These are phyloP conservation scores for Crotalus horridus DNA, from an alignment of 2,113 vertebrate species.

Conservation along the genomic window DNA sequence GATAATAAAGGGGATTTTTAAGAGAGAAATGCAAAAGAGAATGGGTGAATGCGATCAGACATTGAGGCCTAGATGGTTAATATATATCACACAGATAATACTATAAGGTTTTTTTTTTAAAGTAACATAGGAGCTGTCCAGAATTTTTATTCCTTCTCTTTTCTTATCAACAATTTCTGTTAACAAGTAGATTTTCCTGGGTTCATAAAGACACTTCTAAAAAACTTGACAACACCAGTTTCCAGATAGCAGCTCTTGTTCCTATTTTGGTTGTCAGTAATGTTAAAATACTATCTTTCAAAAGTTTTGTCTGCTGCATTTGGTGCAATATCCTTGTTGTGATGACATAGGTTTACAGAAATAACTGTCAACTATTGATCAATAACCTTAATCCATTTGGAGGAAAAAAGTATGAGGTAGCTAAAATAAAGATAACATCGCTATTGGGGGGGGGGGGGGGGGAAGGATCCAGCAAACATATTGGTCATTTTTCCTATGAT, in stretches of 20 bases:
- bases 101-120: no score
- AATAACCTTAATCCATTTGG: neutral
- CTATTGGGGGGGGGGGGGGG: neutral
- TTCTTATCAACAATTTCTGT: neutral
- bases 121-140: neutral
- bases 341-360: neutral
- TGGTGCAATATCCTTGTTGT: neutral
- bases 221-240: neutral
- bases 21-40: neutral
- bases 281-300: neutral
- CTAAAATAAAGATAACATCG: neutral
- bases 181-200: neutral
- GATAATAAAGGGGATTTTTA: no score
- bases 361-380: neutral
- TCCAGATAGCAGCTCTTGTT: neutral
- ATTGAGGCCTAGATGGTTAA: neutral
- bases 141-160: neutral
- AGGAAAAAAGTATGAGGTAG: neutral
- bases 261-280: neutral
- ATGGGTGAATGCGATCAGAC: neutral
- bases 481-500: neutral
- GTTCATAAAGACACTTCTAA: neutral
- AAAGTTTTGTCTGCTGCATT: neutral
- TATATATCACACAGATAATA: neutral
- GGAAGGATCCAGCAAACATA: neutral